Conservation (phyloP, 1,140 invertebrate genomes). For the Limonius californicus region DNA sequence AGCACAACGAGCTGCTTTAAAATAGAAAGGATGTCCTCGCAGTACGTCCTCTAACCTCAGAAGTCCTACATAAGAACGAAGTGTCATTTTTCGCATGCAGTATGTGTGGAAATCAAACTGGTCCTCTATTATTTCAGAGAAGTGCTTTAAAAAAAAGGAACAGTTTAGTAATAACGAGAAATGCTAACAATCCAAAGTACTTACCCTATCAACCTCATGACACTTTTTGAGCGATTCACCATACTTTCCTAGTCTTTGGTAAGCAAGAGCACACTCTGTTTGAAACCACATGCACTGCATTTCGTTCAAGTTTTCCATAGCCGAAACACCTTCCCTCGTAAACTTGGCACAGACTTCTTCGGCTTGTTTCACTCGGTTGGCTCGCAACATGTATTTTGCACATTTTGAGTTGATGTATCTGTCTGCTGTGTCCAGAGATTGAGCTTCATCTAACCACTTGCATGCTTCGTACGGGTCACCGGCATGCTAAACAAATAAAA, state of each 20-base stretch:
- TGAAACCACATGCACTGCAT: slow-evolving; percentile 99
- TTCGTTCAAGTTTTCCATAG: slow-evolving; percentile 97
- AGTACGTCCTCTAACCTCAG: slow-evolving; percentile 91
- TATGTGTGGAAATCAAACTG: slow-evolving; percentile 99
- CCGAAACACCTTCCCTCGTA: slow-evolving; percentile 89
- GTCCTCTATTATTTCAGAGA: slow-evolving; percentile 98
- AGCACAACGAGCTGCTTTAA: slow-evolving; percentile 87
- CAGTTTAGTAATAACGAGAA: too few relatives aligned
- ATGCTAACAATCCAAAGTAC: too few relatives aligned
- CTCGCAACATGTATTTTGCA: slow-evolving; percentile 96
- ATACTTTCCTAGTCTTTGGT: slow-evolving; percentile 82
- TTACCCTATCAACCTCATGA: slow-evolving; percentile 94
- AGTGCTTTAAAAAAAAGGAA: too few relatives aligned
- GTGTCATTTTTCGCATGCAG: slow-evolving; percentile 98
- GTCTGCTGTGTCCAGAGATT: slow-evolving; percentile 97
- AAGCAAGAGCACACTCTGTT: slow-evolving; percentile 91
- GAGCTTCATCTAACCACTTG: slow-evolving; percentile 92
- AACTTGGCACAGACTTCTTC: slow-evolving; percentile 98
- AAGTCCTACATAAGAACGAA: slow-evolving; percentile 92
- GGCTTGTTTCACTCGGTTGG: slow-evolving; percentile 88
- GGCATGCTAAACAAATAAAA: slow-evolving; percentile 67
- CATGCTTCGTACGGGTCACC: slow-evolving; percentile 90
- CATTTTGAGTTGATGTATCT: slow-evolving; percentile 99
- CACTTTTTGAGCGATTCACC: slow-evolving; percentile 97
- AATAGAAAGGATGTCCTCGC: slow-evolving; percentile 88